These are phyloP conservation scores for Varanus komodoensis DNA, from an alignment of 2,113 vertebrate genomes.

Conservation along the genomic window DNA sequence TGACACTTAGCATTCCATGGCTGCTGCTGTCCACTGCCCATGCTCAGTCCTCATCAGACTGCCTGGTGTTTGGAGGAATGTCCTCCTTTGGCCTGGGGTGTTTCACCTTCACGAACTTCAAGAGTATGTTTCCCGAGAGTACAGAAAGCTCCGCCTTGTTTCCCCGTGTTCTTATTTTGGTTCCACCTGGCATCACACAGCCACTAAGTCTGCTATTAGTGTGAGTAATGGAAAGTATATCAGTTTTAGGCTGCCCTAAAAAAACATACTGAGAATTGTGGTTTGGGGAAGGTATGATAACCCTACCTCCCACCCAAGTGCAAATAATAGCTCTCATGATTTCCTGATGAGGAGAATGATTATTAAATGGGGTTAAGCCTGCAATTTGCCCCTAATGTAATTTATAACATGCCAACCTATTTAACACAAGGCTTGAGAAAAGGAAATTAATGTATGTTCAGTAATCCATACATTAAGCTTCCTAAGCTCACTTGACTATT, in stretches of 20 bases:
- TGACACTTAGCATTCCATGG: not conserved
- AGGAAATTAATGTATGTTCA: not conserved
- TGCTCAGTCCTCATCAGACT: not conserved
- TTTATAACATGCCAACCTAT: not conserved
- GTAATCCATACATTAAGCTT: accelerated
- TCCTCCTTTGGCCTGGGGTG: not conserved
- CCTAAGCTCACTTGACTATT: accelerated
- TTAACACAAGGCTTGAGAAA: not conserved
- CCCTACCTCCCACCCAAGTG: not conserved
- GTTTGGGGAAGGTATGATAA: not conserved
- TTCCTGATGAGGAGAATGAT: not conserved
- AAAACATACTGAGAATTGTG: not conserved
- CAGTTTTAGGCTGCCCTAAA: not conserved
- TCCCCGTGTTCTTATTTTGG: not conserved
- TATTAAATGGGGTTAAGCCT: not conserved
- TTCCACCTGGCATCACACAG: not conserved
- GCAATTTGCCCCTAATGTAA: not conserved
- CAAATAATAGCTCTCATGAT: not conserved
- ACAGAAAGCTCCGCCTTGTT: no score
- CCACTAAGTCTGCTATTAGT: not conserved
- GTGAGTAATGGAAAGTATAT: not conserved
- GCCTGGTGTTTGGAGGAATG: not conserved
- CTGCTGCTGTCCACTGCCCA: no score
- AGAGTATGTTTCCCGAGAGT: not conserved
- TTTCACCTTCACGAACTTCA: not conserved